These are phyloP conservation scores for Naja naja DNA, from an alignment of 2,113 vertebrate genomes.

Conservation along the genomic window DNA sequence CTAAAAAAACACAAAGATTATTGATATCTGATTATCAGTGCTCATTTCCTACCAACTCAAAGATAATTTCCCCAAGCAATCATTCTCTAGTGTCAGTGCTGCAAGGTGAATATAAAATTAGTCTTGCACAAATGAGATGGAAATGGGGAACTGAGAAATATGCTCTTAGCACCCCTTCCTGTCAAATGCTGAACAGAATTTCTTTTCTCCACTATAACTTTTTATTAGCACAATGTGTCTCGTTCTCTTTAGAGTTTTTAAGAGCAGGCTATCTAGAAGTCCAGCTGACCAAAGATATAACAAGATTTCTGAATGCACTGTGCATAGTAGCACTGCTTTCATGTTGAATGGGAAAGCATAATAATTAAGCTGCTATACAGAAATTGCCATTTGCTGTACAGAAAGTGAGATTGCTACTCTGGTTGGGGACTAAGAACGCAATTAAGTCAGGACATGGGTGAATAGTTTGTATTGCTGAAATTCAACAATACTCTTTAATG, in stretches of 20 bases:
- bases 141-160: neutral
- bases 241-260: neutral
- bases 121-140: neutral
- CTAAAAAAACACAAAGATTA: neutral
- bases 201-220: neutral
- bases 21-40: neutral
- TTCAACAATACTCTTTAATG: slow-evolving; percentile 12
- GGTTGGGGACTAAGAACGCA: neutral
- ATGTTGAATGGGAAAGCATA: neutral
- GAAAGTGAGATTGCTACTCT: neutral
- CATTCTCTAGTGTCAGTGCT: neutral
- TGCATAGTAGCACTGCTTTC: neutral
- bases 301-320: neutral
- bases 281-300: neutral
- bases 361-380: neutral
- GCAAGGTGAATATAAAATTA: neutral
- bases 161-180: neutral
- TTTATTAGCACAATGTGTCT: neutral
- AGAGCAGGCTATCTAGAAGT: slow-evolving; percentile 5
- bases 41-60: neutral
- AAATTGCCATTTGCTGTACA: slow-evolving; percentile 1
- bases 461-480: neutral
- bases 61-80: neutral
- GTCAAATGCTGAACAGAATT: neutral
- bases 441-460: neutral